A percentile compares a stretch with the other conserved stretches of the same genome.
phyloP scores from a whole-genome alignment of 2,113 vertebrate genomes.

The Paradoxurus hermaphroditus region DNA sequence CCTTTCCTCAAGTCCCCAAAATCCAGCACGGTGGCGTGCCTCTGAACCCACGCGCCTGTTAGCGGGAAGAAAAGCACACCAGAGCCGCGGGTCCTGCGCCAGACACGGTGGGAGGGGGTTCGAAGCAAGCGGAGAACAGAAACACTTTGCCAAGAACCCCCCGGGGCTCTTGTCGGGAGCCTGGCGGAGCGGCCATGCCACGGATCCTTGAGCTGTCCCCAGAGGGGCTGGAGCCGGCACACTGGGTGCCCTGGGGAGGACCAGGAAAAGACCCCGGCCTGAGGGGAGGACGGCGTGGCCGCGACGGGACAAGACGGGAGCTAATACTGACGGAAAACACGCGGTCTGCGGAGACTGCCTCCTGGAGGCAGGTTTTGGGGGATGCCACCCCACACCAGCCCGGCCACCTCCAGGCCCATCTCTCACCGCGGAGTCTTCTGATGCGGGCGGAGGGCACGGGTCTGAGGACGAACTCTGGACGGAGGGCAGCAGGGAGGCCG shows the following conservation, averaged over 20 bases:
- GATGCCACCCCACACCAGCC: background rate
- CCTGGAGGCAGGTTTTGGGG: background rate
- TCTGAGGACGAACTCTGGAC: background rate
- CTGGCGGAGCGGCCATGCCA: background rate
- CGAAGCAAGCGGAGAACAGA: background rate
- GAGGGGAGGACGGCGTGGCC: background rate
- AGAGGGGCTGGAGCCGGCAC: background rate
- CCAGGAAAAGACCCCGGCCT: background rate
- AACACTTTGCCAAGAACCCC: background rate
- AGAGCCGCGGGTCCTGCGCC: background rate
- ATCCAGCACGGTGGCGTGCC: fast-evolving
- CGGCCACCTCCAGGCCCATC: background rate
- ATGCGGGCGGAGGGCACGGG: fast-evolving
- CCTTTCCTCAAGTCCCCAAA: background rate
- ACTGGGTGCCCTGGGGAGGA: background rate
- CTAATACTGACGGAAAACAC: conserved; percentile 64
- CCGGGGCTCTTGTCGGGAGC: fast-evolving
- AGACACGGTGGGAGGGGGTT: background rate
- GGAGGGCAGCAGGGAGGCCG: background rate
- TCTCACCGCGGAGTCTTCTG: background rate
- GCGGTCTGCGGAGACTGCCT: background rate
- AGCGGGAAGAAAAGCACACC: background rate
- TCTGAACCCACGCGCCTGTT: background rate
- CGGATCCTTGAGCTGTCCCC: conserved; percentile 67
- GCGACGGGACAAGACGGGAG: background rate